Evolutionary conservation across 2,888 invertebrate genomes (phyloP).

Genomic region (Drosophila kuntzei): DNA sequence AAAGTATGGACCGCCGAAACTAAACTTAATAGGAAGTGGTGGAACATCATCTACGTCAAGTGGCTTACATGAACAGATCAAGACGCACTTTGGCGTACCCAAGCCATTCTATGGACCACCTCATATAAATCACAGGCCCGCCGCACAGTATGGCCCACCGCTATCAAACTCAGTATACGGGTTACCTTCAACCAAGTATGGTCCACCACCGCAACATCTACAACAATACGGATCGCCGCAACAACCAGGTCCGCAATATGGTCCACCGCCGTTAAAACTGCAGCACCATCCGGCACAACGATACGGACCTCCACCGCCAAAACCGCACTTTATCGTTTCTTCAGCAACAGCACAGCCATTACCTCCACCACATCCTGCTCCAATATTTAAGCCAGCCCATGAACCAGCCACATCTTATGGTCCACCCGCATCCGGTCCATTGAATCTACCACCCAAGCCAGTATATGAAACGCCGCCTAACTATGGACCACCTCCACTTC

Average conservation of each 20-base stretch:
- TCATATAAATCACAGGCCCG: slow-evolving; percentile 72
- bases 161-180: slow-evolving; percentile 44
- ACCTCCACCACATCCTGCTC: slow-evolving; percentile 81
- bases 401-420: slow-evolving; percentile 80
- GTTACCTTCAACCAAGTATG: slow-evolving; percentile 50
- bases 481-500: slow-evolving; percentile 84
- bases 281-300: not conserved
- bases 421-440: slow-evolving; percentile 81
- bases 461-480: slow-evolving; percentile 85
- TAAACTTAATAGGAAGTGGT: slow-evolving; percentile 84
- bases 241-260: slow-evolving; percentile 76
- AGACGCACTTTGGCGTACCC: slow-evolving; percentile 83
- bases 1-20: slow-evolving; percentile 86
- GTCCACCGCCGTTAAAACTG: slow-evolving; percentile 84
- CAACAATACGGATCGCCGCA: not conserved
- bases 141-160: slow-evolving; percentile 61
- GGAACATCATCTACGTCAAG: slow-evolving; percentile 38
- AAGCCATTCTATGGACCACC: slow-evolving; percentile 86
- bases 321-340: slow-evolving; percentile 65
- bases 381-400: slow-evolving; percentile 72
- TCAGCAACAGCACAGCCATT: slow-evolving; percentile 80
- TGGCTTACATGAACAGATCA: slow-evolving; percentile 84
- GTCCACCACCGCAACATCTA: slow-evolving; percentile 54
- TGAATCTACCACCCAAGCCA: slow-evolving; percentile 83
- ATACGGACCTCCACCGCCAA: slow-evolving; percentile 42